Percentiles rank a stretch among this genome's conserved stretches.
Evolutionary conservation across 2,797 vertebrate species (phyloP).

Genomic region (Pseudomugil tenellus): DNA sequence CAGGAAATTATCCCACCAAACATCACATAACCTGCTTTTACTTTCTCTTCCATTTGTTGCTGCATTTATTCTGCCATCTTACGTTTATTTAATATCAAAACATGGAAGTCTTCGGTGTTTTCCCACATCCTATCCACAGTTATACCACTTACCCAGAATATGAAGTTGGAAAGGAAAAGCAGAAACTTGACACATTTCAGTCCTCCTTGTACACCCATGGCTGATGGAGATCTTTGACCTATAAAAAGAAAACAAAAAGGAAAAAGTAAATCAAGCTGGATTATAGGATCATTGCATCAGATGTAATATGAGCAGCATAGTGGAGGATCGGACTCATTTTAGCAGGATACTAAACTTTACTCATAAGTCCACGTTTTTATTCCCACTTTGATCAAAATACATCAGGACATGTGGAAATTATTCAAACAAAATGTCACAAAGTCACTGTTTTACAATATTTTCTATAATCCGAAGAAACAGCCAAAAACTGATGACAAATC

Average conservation of each 20-base stretch:
- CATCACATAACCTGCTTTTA: neutral
- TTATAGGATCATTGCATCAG: slow-evolving; percentile 14
- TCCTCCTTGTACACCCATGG: slow-evolving; percentile 88
- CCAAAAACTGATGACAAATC: neutral
- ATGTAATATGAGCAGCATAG: slow-evolving; percentile 12
- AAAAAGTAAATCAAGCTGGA: neutral
- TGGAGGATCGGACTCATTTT: slow-evolving; percentile 31
- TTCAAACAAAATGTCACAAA: neutral
- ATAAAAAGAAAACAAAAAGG: neutral
- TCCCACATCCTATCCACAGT: neutral
- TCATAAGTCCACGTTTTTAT: neutral
- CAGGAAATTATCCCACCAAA: neutral
- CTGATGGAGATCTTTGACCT: slow-evolving; percentile 53
- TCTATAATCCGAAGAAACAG: neutral
- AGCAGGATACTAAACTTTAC: neutral
- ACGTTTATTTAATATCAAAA: no score
- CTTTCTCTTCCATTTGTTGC: neutral
- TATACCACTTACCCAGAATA: slow-evolving; percentile 90
- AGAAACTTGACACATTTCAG: slow-evolving; percentile 90
- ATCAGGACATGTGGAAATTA: neutral
- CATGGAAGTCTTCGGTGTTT: neutral
- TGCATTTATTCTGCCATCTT: neutral
- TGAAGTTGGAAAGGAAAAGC: slow-evolving; percentile 88
- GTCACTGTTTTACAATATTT: neutral
- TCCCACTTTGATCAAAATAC: neutral